phyloP scores from a whole-genome alignment of 2,888 invertebrate genomes.

The Eupithecia subumbrata region DNA sequence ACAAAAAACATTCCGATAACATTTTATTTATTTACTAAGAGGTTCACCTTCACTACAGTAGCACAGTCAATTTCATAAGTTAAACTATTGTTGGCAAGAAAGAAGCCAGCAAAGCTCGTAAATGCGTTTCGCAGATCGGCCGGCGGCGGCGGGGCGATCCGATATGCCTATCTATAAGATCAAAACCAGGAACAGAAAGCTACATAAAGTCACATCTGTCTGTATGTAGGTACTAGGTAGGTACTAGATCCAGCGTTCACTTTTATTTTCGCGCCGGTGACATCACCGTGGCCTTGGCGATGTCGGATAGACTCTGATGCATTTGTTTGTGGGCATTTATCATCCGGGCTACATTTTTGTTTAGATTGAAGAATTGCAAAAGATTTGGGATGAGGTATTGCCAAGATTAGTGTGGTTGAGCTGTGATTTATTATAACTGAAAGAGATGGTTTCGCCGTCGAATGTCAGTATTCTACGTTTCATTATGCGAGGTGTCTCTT shows the following conservation, averaged over 20 bases:
- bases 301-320: slow-evolving; percentile 45
- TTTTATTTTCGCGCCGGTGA: slow-evolving; percentile 60
- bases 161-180: not conserved
- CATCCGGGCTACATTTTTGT: slow-evolving; percentile 22
- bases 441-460: not conserved
- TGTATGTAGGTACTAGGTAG: not conserved
- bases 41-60: not conserved
- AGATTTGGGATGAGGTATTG: slow-evolving; percentile 15
- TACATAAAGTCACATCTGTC: not conserved
- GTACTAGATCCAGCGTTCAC: slow-evolving; percentile 40
- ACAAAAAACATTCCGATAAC: not conserved
- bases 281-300: slow-evolving; percentile 49
- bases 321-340: slow-evolving; percentile 35
- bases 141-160: not conserved
- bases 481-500: not conserved
- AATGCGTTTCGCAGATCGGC: not conserved
- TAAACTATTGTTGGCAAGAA: slow-evolving; percentile 5
- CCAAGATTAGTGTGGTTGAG: not conserved
- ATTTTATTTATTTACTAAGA: not conserved
- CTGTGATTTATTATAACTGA: not conserved
- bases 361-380: slow-evolving; percentile 11
- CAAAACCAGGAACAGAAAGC: not conserved
- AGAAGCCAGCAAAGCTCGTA: not conserved
- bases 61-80: not conserved
- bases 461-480: not conserved